phyloP scores from a whole-genome alignment of 1,140 invertebrate species.

The Tetranychus urticae region DNA sequence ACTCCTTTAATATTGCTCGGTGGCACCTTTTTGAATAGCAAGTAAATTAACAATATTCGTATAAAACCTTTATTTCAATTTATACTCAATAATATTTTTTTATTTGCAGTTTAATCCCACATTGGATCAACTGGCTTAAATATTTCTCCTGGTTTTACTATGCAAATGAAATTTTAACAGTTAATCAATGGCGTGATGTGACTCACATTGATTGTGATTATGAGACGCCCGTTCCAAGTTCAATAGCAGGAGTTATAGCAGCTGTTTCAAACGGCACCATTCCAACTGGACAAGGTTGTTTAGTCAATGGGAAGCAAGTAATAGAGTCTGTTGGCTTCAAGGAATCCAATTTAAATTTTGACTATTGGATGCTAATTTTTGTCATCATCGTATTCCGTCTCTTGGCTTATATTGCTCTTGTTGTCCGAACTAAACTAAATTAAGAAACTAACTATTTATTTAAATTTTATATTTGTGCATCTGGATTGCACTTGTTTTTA shows the following conservation, averaged over 20 bases:
- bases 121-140: slow-evolving; percentile 68
- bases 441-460: not conserved
- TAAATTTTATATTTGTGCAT: too few species aligned
- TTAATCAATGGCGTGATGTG: slow-evolving; percentile 77
- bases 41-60: slow-evolving; percentile 28
- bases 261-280: not conserved
- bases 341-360: not conserved
- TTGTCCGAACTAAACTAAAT: not conserved
- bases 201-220: slow-evolving; percentile 40
- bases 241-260: not conserved
- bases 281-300: not conserved
- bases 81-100: not conserved
- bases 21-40: slow-evolving; percentile 78
- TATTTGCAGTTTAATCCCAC: slow-evolving; percentile 43
- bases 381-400: not conserved
- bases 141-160: slow-evolving; percentile 89
- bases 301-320: not conserved
- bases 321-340: not conserved
- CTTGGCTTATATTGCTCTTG: not conserved
- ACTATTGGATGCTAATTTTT: not conserved
- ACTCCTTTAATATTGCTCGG: slow-evolving; percentile 83
- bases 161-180: slow-evolving; percentile 65
- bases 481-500: too few species aligned
- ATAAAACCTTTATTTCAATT: too few species aligned
- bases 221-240: not conserved